These are phyloP conservation scores for Plecturocebus donacophilus DNA, from an alignment of 2,113 vertebrate species.

Conservation along the genomic window DNA sequence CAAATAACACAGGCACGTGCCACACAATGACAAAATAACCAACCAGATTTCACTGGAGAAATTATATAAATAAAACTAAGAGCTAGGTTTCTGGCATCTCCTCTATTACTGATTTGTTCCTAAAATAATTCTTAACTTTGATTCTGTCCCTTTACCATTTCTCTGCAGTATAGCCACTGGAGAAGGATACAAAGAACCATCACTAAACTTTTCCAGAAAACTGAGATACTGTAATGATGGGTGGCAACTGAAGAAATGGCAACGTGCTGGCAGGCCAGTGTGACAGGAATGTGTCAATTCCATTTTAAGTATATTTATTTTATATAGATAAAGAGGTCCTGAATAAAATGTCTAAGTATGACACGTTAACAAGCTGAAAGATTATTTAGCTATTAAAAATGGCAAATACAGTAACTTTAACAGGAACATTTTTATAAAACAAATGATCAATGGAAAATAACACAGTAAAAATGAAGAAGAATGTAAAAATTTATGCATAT, in stretches of 20 bases:
- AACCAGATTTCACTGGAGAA: background rate
- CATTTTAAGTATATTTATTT: background rate
- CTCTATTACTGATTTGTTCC: background rate
- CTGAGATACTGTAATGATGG: background rate
- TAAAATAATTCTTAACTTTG: conserved; percentile 7
- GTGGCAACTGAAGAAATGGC: conserved; percentile 25
- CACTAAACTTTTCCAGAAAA: conserved; percentile 26
- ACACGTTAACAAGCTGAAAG: conserved; percentile 8
- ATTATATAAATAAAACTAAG: conserved; percentile 33
- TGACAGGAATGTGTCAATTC: background rate
- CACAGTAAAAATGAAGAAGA: background rate
- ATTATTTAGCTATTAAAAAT: conserved; percentile 18
- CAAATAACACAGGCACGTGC: background rate
- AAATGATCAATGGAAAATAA: background rate
- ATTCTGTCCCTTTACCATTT: background rate
- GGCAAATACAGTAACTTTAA: background rate
- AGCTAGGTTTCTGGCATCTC: background rate
- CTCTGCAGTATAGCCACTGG: background rate
- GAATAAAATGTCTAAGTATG: conserved; percentile 8
- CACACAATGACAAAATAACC: background rate
- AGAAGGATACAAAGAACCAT: background rate
- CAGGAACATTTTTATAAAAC: background rate
- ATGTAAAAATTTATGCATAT: conserved; percentile 10
- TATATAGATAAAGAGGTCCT: background rate
- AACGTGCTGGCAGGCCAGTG: background rate